Conservation (phyloP, 30 jellyfish, hydroid and myxozoan genomes). For the Cassiopea xamachana region DNA sequence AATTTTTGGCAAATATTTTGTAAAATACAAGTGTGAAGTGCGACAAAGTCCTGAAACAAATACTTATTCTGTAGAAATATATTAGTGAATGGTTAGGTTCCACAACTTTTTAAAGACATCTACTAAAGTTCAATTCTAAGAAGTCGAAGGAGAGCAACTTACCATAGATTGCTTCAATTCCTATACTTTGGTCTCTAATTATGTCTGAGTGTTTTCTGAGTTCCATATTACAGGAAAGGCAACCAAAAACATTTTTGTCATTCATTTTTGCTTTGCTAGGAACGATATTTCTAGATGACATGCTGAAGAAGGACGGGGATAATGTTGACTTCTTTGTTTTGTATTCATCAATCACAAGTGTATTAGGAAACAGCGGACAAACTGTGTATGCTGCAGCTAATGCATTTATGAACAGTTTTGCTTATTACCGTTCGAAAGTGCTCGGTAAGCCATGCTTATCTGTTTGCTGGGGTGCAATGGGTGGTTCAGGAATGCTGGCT, state of each 20-base stretch:
- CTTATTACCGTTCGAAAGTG: conserved; percentile 61
- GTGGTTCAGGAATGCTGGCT: conserved; percentile 79
- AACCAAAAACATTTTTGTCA: background rate
- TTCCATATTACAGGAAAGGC: background rate
- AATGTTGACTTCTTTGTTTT: conserved; percentile 64
- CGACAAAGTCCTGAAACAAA: no score
- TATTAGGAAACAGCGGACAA: conserved; percentile 73
- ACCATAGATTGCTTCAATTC: no score
- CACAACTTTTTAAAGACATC: no score
- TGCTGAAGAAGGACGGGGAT: conserved; percentile 39
- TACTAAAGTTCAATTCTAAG: no score
- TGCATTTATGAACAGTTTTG: conserved; percentile 84
- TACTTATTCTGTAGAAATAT: no score
- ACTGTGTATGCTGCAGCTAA: conserved; percentile 74
- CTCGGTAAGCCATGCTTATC: conserved; percentile 70
- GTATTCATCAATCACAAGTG: conserved; percentile 72
- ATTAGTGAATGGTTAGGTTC: no score
- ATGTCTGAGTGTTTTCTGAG: no score
- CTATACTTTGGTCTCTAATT: no score
- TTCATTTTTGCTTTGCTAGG: conserved; percentile 18
- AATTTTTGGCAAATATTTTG: no score
- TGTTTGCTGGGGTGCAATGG: conserved; percentile 89
- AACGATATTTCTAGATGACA: conserved; percentile 43
- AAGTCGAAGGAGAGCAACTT: no score
- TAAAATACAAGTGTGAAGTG: no score